A percentile compares a stretch with the other conserved stretches of the same genome.
These are phyloP conservation scores for Sardina pilchardus DNA, from an alignment of 2,113 vertebrate genomes.

Conservation along the genomic window DNA sequence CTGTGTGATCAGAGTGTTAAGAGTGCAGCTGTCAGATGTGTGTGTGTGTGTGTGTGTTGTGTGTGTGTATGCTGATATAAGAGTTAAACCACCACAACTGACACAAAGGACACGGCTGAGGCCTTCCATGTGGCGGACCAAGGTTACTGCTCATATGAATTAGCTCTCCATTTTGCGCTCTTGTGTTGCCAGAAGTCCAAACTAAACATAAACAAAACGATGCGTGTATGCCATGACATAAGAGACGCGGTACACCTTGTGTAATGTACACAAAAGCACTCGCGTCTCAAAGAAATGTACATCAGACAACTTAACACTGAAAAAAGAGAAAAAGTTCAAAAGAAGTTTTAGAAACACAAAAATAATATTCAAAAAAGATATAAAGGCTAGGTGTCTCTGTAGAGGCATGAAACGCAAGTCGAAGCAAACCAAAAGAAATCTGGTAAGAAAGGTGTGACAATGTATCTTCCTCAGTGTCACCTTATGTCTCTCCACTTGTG, in stretches of 20 bases:
- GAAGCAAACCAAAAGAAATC: constrained; percentile 82
- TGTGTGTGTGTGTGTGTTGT: constrained; percentile 57
- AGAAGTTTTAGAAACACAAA: constrained; percentile 63
- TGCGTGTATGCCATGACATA: constrained; percentile 84
- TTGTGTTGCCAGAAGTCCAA: constrained; percentile 51
- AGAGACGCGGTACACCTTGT: constrained; percentile 78
- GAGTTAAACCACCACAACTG: constrained; percentile 81
- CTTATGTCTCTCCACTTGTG: constrained; percentile 65
- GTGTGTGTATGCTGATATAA: constrained; percentile 78
- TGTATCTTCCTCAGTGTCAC: constrained; percentile 76
- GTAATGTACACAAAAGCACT: constrained; percentile 97
- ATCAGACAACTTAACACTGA: constrained; percentile 97
- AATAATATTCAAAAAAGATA: constrained; percentile 62
- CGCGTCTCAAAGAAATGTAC: constrained; percentile 86
- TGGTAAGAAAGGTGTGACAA: constrained; percentile 82
- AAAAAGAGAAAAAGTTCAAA: constrained; percentile 86
- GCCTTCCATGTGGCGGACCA: constrained; percentile 73
- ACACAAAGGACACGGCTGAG: constrained; percentile 87
- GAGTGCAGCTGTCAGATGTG: constrained; percentile 77
- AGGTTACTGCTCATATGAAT: constrained; percentile 63
- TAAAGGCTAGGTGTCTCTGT: constrained; percentile 84
- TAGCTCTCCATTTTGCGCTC: constrained; percentile 75
- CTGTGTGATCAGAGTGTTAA: constrained; percentile 62
- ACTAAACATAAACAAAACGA: constrained; percentile 72
- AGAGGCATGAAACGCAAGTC: constrained; percentile 81